Conservation (phyloP, 1,140 invertebrate species). For the Hycleus cichorii region DNA sequence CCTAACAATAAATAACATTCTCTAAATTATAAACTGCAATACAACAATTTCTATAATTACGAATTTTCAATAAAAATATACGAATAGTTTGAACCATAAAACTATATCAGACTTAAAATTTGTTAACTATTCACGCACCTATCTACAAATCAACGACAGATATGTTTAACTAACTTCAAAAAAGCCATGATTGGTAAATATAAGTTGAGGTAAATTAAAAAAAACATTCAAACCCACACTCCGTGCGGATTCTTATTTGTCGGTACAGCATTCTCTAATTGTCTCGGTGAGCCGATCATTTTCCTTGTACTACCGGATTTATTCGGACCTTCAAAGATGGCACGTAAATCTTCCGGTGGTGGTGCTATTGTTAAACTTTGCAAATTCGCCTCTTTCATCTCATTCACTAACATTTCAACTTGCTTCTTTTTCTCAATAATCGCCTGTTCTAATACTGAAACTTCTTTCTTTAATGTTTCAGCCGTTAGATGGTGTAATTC, state of each 20-base stretch:
- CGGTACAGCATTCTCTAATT: conserved; percentile 86
- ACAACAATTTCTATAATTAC: too few relatives aligned
- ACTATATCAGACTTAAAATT: too few relatives aligned
- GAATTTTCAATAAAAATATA: too few relatives aligned
- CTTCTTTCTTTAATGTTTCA: conserved; percentile 72
- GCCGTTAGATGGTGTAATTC: conserved; percentile 73
- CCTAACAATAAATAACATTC: conserved; percentile 26
- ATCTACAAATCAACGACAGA: too few relatives aligned
- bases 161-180: too few relatives aligned
- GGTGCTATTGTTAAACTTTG: conserved; percentile 78
- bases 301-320: conserved; percentile 79
- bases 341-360: conserved; percentile 70
- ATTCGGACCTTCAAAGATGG: conserved; percentile 71
- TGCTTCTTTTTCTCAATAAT: conserved; percentile 80
- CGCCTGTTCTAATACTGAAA: conserved; percentile 64
- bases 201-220: neutral
- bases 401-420: conserved; percentile 74
- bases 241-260: conserved; percentile 93
- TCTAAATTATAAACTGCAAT: neutral
- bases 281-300: conserved; percentile 84
- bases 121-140: too few relatives aligned
- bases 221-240: conserved; percentile 76
- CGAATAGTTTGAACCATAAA: too few relatives aligned
- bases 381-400: conserved; percentile 89
- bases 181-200: too few relatives aligned